Conservation (phyloP, 2,113 vertebrate genomes). For the Sinosuthora webbiana region DNA sequence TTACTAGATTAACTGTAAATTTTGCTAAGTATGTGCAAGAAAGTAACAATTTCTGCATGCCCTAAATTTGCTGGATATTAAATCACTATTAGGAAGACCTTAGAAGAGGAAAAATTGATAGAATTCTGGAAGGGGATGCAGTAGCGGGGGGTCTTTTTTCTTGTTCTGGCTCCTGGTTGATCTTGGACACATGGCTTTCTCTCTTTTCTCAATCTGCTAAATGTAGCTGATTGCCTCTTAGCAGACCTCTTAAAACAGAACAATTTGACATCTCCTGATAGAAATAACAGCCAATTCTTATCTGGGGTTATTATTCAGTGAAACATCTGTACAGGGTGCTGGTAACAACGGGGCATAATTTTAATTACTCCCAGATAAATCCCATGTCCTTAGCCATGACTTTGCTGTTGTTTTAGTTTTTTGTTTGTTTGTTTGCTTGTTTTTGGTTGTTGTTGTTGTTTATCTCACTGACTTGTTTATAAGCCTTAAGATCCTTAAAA, state of each 20-base stretch:
- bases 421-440: too few relatives aligned
- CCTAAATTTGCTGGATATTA: background rate
- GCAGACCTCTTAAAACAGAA: background rate
- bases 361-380: background rate
- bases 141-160: background rate
- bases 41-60: background rate
- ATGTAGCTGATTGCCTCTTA: background rate
- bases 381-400: background rate
- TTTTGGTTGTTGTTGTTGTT: too few relatives aligned
- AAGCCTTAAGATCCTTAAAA: background rate
- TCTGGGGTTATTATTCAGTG: background rate
- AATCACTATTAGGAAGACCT: background rate
- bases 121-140: background rate
- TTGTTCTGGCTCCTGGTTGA: background rate
- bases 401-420: background rate
- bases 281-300: background rate
- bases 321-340: background rate
- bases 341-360: background rate
- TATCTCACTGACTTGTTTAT: background rate
- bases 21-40: background rate
- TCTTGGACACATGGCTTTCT: background rate
- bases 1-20: background rate
- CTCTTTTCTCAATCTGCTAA: background rate
- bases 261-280: background rate
- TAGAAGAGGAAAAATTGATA: background rate